Evolutionary conservation across 53 echinoderm and acorn worm genomes (phyloP).

Genomic region (Patiria pectinifera): DNA sequence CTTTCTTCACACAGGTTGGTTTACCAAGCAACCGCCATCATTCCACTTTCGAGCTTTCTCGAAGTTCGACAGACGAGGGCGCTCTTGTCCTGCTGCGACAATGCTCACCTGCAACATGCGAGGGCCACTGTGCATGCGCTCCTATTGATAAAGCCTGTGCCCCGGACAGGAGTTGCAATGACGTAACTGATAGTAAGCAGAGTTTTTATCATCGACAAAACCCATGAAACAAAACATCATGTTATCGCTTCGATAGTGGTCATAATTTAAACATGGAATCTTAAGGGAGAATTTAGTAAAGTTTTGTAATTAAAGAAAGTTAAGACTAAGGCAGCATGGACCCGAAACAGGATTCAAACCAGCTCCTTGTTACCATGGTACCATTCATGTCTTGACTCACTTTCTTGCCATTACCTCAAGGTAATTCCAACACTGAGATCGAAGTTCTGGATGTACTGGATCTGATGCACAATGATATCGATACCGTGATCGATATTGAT

Average conservation of each 20-base stretch:
- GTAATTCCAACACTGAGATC: slow-evolving; percentile 10
- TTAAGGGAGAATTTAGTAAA: no score
- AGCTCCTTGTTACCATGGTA: not conserved
- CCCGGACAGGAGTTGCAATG: not conserved
- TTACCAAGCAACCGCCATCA: slow-evolving; percentile 27
- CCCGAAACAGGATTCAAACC: not conserved
- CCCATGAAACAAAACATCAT: not conserved
- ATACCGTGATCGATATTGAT: slow-evolving; percentile 28
- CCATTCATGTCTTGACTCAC: not conserved
- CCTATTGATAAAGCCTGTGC: slow-evolving; percentile 17
- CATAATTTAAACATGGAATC: no score
- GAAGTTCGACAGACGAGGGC: slow-evolving; percentile 3
- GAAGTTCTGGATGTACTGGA: slow-evolving; percentile 31
- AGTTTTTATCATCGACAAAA: not conserved
- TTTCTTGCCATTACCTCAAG: not conserved
- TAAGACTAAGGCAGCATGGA: not conserved
- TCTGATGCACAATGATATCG: not conserved
- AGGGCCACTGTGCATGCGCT: slow-evolving; percentile 55
- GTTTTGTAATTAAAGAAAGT: no score
- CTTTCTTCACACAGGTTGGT: slow-evolving; percentile 13
- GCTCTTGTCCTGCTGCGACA: slow-evolving; percentile 36
- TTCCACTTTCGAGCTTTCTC: slow-evolving; percentile 6
- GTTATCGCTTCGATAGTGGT: not conserved
- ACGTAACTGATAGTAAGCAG: slow-evolving; percentile 27
- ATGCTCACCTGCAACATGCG: slow-evolving; percentile 22